Conservation (phyloP, 2,113 vertebrate genomes). For the Gopherus flavomarginatus region DNA sequence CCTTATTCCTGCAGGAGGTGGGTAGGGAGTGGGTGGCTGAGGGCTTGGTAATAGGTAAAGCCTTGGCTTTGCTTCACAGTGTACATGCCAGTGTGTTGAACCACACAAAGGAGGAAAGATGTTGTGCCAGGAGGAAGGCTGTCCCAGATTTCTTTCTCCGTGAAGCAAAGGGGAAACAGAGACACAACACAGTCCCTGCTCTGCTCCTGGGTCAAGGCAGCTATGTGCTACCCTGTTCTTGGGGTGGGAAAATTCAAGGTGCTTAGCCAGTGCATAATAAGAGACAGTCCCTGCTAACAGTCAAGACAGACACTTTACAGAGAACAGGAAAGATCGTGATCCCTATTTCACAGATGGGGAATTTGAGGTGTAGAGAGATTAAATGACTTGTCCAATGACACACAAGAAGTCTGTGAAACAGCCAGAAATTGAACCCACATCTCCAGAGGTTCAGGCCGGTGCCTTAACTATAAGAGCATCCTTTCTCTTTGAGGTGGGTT, state of each 20-base stretch:
- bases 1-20: not conserved
- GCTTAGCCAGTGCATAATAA: not conserved
- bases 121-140: not conserved
- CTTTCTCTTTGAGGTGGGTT: not conserved
- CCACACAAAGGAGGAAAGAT: not conserved
- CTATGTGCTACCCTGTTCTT: not conserved
- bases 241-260: not conserved
- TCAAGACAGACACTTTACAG: not conserved
- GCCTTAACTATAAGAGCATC: not conserved
- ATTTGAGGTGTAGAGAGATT: not conserved
- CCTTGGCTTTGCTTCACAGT: not conserved
- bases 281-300: not conserved
- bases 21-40: not conserved
- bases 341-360: not conserved
- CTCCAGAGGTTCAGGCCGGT: not conserved
- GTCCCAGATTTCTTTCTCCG: not conserved
- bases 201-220: not conserved
- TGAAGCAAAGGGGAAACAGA: not conserved
- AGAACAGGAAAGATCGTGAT: not conserved
- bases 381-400: not conserved
- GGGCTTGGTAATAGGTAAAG: not conserved
- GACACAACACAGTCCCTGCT: not conserved
- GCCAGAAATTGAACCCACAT: not conserved
- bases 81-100: not conserved
- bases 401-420: not conserved